Conservation (phyloP, 2,113 vertebrate genomes). For the Engystomops pustulosus region DNA sequence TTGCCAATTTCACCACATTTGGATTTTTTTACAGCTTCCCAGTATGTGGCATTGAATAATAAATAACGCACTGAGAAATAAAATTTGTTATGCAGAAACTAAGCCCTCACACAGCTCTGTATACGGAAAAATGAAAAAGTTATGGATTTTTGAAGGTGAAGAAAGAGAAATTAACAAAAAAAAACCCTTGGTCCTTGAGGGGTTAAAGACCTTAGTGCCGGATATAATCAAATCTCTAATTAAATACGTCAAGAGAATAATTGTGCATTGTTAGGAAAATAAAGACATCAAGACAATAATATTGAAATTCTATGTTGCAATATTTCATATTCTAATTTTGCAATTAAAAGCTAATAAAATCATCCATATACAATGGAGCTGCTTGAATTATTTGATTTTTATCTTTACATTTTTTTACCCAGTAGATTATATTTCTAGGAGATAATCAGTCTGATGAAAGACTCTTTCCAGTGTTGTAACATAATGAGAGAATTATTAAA, state of each 20-base stretch:
- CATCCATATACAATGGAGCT: background rate
- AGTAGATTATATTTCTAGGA: background rate
- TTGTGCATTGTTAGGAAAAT: background rate
- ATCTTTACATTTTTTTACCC: background rate
- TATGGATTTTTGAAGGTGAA: too few species aligned
- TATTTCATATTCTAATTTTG: background rate
- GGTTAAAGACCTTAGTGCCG: background rate
- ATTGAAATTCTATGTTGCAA: background rate
- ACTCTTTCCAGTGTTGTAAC: background rate
- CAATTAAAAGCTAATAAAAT: background rate
- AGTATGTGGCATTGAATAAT: too few species aligned
- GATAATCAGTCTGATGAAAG: too few species aligned
- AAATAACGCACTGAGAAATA: too few species aligned
- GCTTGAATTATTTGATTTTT: background rate
- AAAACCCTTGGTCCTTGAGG: too few species aligned
- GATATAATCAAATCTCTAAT: background rate
- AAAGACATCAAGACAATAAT: background rate
- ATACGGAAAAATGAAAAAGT: too few species aligned
- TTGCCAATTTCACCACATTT: too few species aligned
- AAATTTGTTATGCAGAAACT: too few species aligned
- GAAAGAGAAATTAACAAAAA: too few species aligned
- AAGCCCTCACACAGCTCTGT: too few species aligned
- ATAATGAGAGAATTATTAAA: too few species aligned
- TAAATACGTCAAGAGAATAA: background rate
- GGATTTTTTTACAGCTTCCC: too few species aligned